Evolutionary conservation across 2,888 invertebrate species (phyloP).

Genomic region (Cantharis lateralis): DNA sequence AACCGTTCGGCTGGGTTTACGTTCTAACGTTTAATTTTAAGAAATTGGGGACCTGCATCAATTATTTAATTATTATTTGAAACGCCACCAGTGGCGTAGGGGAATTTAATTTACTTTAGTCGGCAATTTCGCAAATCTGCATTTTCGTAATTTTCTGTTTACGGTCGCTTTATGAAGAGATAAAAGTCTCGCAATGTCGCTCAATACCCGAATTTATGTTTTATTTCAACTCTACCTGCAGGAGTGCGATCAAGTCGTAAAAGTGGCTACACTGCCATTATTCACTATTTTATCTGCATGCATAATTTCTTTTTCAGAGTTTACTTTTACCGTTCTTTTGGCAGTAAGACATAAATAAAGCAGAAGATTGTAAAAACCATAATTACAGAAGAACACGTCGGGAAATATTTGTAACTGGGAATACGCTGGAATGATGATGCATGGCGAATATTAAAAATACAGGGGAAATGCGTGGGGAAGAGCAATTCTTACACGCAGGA

Average conservation of each 20-base stretch:
- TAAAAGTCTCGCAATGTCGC: neutral
- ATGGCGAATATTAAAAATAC: neutral
- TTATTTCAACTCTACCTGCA: neutral
- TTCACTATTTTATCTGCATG: neutral
- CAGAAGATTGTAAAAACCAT: neutral
- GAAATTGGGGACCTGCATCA: neutral
- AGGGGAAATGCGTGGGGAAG: neutral
- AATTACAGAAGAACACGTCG: neutral
- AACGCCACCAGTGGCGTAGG: neutral
- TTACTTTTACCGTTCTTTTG: neutral
- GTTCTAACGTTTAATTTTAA: neutral
- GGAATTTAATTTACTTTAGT: neutral
- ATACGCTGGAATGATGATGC: neutral
- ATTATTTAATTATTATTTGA: neutral
- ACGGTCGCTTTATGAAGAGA: neutral
- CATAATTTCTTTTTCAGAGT: neutral
- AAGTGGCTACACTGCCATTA: neutral
- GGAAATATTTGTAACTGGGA: neutral
- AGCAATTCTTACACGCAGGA: neutral
- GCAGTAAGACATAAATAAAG: neutral
- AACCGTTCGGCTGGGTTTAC: neutral
- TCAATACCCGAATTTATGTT: neutral
- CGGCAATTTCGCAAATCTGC: neutral
- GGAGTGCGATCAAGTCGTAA: neutral
- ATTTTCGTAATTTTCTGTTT: neutral